Base-by-base conservation (phyloP, 2,113 vertebrate species). In the Micromys minutus region DNA sequence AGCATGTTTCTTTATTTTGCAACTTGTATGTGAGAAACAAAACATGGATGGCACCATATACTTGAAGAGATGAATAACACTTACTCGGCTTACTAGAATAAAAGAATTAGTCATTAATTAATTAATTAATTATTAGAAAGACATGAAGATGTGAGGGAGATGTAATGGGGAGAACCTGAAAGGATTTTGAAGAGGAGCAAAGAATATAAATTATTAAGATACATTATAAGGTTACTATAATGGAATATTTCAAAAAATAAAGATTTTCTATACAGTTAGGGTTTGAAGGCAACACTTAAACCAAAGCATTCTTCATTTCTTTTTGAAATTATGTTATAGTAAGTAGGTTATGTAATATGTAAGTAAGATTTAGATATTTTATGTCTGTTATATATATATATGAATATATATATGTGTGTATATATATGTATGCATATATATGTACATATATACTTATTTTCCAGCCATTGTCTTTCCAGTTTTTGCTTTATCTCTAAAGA, bases 251-350 rank as follows among this genome's bases (percentile, higher is more conserved):
- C 55, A 83, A 15, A 1, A 3, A 83, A 61, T 29, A 34, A n/a
- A 61, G 21, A 29, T 26, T 47, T 93, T 42, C 47, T 36, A 5
- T n/a, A 26, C 2, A 84, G 7, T 29, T 89, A 52, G 5, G 29
- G 36, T 76, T 95, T 94, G 86, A 31, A 63, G 65, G 47, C 77
- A 76, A 72, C 4, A 79, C 10, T 86, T 12, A 77, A 90, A 81
- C 36, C 76, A 88, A 75, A 67, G 24, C 39, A 88, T 71, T 77
- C 26, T 24, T 81, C 77, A 52, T 81, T 69, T 24, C 45, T 57
- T 22, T 16, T 84, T 42, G 15, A 63, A 42, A 13, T 61, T 59
- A 9, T 29, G 24, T 15, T 83, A 22, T 83, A 42, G 24, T 55
- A 47, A 72, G 42, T 83, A 77, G 29, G 21, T 47, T 71, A 79